Base-by-base conservation (phyloP, 2,113 vertebrate genomes). In the Cyrtonyx montezumae region DNA sequence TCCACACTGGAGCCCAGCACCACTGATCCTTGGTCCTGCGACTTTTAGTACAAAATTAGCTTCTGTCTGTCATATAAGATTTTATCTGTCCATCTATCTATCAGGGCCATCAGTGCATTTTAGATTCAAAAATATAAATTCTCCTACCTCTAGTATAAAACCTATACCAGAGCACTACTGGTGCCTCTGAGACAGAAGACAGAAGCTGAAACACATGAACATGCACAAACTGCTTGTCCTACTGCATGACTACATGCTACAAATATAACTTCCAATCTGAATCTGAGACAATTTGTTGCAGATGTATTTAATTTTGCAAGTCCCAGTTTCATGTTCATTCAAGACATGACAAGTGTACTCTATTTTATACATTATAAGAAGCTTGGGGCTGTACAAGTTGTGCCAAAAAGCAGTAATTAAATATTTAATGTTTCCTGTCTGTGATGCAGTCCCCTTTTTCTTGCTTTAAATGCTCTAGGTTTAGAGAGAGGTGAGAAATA, bases 381-480 rank as follows among this genome's bases (percentile, higher is more conserved):
- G 37, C 82, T 96, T 4, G 3, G 76, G 79, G 53, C 74, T 95
- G 53, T 81, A 66, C 53, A 84, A 25, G 45, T 93, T 77, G 62
- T 94, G 81, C 93, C 87, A 97, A 96, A 91, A 86, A 87, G 49
- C 91, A 68, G 75, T 88, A 97, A 97, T 96, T 96, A 91, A 81
- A 75, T 92, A 97, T 96, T 96, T 95, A 96, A 95, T 84, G 81
- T 96, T 97, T 97, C 95, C 94, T 96, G 83, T 36, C 89, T 97
- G 69, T 96, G 89, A 96, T 95, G 36, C 77, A 88, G 66, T 89
- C 63, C 37, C 18, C 90, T 66, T 95, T 97, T 94, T 93, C 96
- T 96, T 94, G 75, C 80, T 96, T 96, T 83, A 93, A 86, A 97
- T 96, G 80, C 95, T 61, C 90, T 96, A 91, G 23, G 5, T 96